A percentile compares a stretch with the other conserved stretches of the same genome.
phyloP scores from a whole-genome alignment of 2,113 vertebrate species.

The Chaetops frenatus region DNA sequence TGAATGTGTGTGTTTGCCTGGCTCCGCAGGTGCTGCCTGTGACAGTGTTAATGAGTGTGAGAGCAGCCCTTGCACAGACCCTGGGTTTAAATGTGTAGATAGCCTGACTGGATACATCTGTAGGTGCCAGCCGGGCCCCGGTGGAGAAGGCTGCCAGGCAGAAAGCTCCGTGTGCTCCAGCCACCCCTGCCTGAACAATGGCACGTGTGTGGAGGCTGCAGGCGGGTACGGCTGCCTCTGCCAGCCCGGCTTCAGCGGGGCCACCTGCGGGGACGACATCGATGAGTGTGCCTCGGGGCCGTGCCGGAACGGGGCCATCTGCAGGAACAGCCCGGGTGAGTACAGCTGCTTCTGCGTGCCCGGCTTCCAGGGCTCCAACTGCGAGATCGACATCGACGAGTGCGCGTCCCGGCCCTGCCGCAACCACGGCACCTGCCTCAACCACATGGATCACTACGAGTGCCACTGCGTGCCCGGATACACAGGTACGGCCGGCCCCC shows the following conservation, averaged over 20 bases:
- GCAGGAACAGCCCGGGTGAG: conserved; percentile 67
- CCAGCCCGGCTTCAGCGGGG: conserved; percentile 77
- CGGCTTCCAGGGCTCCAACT: conserved; percentile 90
- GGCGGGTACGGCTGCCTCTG: conserved; percentile 76
- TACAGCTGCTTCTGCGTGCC: conserved; percentile 96
- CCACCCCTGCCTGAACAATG: conserved; percentile 78
- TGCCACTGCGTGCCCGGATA: conserved; percentile 84
- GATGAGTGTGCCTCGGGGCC: conserved; percentile 80
- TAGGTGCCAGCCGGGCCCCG: conserved; percentile 68
- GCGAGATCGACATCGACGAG: conserved; percentile 95
- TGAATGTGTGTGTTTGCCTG: conserved; percentile 71
- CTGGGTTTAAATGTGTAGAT: conserved; percentile 63
- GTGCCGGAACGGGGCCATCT: conserved; percentile 91
- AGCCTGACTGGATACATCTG: conserved; percentile 64
- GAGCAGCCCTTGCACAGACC: conserved; percentile 71
- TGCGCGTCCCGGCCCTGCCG: conserved; percentile 89
- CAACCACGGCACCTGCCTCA: conserved; percentile 85
- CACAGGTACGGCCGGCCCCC: conserved; percentile 61
- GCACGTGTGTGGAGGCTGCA: conserved; percentile 63
- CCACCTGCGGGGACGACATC: conserved; percentile 72
- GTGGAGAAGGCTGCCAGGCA: conserved; percentile 63
- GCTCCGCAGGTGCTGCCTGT: conserved; percentile 66
- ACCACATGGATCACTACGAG: conserved; percentile 82
- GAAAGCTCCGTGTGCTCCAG: conserved; percentile 64
- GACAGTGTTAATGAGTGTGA: conserved; percentile 63